Conservation (phyloP, 2,888 invertebrate genomes). For the Ectemnius cavifrons region DNA sequence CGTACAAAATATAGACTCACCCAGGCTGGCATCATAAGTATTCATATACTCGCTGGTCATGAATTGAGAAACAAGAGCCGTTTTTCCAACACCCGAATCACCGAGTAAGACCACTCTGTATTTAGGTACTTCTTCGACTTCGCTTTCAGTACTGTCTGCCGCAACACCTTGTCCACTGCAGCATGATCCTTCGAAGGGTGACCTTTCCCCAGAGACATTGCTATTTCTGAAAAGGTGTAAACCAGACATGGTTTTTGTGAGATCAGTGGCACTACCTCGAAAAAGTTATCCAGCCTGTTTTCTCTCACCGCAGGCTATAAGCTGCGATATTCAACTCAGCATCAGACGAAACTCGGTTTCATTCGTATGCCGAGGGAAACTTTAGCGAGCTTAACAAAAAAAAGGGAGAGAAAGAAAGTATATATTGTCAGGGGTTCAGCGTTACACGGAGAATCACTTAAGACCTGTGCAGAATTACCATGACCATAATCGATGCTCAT, state of each 20-base stretch:
- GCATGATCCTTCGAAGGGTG: conserved; percentile 92
- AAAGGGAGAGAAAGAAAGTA: no score
- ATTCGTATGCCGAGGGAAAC: no score
- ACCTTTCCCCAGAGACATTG: conserved; percentile 84
- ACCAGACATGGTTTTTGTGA: background rate
- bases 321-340: no score
- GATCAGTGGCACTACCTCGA: no score
- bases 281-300: no score
- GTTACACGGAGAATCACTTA: no score
- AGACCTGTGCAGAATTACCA: no score
- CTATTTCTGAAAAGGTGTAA: conserved; percentile 82
- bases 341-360: no score
- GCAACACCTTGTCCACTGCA: conserved; percentile 88
- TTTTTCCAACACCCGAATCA: conserved; percentile 93
- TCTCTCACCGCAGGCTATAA: no score
- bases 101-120: conserved; percentile 91
- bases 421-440: no score
- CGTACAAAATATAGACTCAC: conserved; percentile 78
- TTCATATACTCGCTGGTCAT: conserved; percentile 98
- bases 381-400: no score
- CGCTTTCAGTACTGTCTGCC: conserved; percentile 80
- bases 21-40: conserved; percentile 94
- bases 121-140: conserved; percentile 85
- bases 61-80: conserved; percentile 93
- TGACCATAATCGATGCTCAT: no score